Evolutionary conservation across 2,797 vertebrate species (phyloP).

Genomic region (Muraenolepis orangiensis): DNA sequence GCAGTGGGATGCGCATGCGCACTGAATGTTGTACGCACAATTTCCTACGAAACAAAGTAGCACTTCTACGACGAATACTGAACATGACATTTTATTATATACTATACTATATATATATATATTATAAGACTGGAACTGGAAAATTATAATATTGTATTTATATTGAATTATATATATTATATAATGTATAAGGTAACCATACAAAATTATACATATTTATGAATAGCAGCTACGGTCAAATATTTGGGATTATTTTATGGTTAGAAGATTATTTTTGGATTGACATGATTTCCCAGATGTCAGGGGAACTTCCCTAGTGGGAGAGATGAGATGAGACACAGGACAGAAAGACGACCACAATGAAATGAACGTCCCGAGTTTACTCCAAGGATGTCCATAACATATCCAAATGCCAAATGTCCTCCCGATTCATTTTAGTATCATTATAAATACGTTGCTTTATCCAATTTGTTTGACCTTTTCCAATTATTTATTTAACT

Average conservation of each 20-base stretch:
- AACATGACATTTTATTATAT: no score
- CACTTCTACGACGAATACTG: no score
- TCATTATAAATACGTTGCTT: background rate
- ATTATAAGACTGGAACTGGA: no score
- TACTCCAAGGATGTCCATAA: background rate
- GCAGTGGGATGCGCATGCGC: no score
- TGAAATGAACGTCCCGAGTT: background rate
- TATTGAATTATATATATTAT: no score
- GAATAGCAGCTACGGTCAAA: background rate
- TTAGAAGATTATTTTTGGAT: background rate
- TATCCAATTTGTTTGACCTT: background rate
- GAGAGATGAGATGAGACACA: background rate
- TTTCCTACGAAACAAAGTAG: no score
- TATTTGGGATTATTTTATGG: background rate
- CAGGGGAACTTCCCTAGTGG: background rate
- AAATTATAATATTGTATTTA: no score
- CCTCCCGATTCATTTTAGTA: background rate
- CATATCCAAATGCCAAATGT: background rate
- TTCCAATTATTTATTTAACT: background rate
- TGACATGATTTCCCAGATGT: background rate
- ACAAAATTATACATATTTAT: background rate
- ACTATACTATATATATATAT: no score
- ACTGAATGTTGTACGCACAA: no score
- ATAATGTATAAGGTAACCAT: background rate
- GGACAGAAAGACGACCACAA: background rate